Conservation (phyloP, 2,888 invertebrate genomes). For the Epiblema foenella region DNA sequence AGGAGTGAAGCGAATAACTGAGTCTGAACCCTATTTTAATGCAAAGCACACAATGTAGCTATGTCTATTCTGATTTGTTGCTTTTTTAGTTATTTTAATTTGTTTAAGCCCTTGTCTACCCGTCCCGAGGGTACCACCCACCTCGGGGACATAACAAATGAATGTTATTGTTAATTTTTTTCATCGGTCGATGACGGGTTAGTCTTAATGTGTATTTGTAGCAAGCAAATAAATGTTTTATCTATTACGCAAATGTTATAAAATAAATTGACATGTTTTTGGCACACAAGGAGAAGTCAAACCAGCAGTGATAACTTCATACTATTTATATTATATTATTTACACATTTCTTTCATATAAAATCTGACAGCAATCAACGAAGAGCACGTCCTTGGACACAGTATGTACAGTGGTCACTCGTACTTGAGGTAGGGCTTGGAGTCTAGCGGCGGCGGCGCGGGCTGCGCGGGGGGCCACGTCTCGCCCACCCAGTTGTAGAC, state of each 20-base stretch:
- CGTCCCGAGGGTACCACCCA: too few relatives aligned
- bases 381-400: slow-evolving; percentile 48
- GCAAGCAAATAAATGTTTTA: too few relatives aligned
- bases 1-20: too few relatives aligned
- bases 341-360: slow-evolving; percentile 77
- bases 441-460: slow-evolving; percentile 58
- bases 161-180: too few relatives aligned
- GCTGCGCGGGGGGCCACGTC: slow-evolving; percentile 60
- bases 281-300: slow-evolving; percentile 16
- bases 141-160: too few relatives aligned
- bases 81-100: too few relatives aligned
- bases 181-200: too few relatives aligned
- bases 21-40: too few relatives aligned
- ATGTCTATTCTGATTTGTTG: too few relatives aligned
- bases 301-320: slow-evolving; percentile 53
- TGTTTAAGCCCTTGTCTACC: too few relatives aligned
- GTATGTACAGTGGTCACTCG: slow-evolving; percentile 62
- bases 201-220: too few relatives aligned
- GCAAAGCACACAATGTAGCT: too few relatives aligned
- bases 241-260: background rate
- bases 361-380: slow-evolving; percentile 76
- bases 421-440: slow-evolving; percentile 81
- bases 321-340: slow-evolving; percentile 71
- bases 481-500: slow-evolving; percentile 63
- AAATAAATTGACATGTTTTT: background rate